Evolutionary conservation across 2,888 invertebrate genomes (phyloP), one percentile per base, ranked within the genome.

Genomic region (Drosophila atripex): DNA sequence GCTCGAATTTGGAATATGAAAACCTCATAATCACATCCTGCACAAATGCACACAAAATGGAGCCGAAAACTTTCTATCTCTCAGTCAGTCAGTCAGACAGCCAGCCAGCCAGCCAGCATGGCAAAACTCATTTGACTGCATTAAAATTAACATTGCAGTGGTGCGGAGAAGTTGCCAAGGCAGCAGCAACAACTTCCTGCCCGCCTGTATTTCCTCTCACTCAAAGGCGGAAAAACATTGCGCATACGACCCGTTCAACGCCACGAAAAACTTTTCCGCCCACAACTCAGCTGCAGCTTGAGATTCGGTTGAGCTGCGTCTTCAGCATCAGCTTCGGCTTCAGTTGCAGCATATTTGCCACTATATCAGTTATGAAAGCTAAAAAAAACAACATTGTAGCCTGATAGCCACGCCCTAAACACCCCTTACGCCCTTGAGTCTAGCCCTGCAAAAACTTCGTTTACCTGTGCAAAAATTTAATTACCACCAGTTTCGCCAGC

Each of bases 11-110:
- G 59, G 66, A 61, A 70, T 79, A 68, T 73, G 73, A 68, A 75
- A 80, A 52, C 58, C 80, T 80, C 80, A 83, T 77, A 83, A 76
- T 77, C 86, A 72, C 74, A 52, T 76, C 72, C 79, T 59, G 76
- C 83, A 75, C 65, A 71, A 71, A 59, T 54, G 74, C 43, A 35
- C 35, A 64, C 38, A 60, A 51, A 41, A 39, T 46, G 59, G 18
- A 49, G 57, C 53, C 54, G 23, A 56, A 79, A 80, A 80, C 78
- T 85, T 80, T 61, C 70, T 70, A 73, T 73, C 76, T 66, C 70
- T 68, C 57, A 73, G 72, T 35, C 69, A 66, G 52, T 25, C 14
- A 25, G 51, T 3, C 39, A 53, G 53, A 1, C 45, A 57, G 38
- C 3, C 39, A 39, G 38, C 3, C 39, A 39, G 39, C 8, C 61